A percentile compares a stretch with the other conserved stretches of the same genome.
phyloP scores from a whole-genome alignment of 2,113 vertebrate genomes.

The Tonatia bakeri region DNA sequence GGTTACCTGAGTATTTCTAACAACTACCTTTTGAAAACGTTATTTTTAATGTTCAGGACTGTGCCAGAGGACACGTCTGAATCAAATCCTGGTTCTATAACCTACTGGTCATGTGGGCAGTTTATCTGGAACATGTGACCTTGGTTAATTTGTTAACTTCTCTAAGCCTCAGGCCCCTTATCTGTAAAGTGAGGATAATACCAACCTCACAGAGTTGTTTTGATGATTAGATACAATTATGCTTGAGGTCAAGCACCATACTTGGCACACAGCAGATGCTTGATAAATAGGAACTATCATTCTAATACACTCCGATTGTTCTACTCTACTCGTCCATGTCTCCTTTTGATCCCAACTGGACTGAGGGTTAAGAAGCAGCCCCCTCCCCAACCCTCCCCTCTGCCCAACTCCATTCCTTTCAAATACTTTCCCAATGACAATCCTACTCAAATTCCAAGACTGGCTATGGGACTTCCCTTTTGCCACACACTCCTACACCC shows the following conservation, averaged over 20 bases:
- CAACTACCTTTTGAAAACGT: background rate
- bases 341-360: background rate
- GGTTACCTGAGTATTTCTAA: background rate
- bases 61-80: background rate
- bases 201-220: background rate
- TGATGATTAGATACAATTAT: background rate
- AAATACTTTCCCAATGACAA: background rate
- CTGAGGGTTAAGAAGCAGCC: background rate
- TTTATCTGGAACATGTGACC: background rate
- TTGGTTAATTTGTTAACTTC: background rate
- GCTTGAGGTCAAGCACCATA: background rate
- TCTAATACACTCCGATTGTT: background rate
- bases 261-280: background rate
- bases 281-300: background rate
- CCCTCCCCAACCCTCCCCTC: background rate
- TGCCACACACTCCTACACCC: background rate
- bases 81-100: background rate
- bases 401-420: background rate
- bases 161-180: background rate
- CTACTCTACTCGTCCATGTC: background rate
- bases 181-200: background rate
- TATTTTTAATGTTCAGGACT: background rate
- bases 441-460: background rate
- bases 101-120: background rate
- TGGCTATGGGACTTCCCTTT: background rate